Evolutionary conservation across 1,140 invertebrate species (phyloP), one percentile per base, ranked within the genome.

Genomic region (Lasaia peninsularis): DNA sequence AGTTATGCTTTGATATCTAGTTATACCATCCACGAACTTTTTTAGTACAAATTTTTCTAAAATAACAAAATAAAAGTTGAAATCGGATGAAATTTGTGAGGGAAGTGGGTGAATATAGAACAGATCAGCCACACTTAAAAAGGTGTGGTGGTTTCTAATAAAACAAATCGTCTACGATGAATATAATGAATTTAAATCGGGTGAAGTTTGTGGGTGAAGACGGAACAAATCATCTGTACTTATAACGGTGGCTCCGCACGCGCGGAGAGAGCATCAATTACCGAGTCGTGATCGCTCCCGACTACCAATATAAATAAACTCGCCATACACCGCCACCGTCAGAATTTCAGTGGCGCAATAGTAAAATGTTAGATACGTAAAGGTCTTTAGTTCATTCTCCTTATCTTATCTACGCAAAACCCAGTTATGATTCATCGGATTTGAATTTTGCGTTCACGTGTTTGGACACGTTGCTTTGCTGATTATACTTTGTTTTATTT

Each of bases 211-310:
- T 44, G 16, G 40, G 40, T 61, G 59, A 67, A 60, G 65, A 64
- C 65, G 56, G 62, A 64, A 67, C 60, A 64, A 70, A 70, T 67
- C 68, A 63, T 68, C 71, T 72, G 63, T 62, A 64, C 65, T 76
- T 78, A 81, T 81, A 77, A 81, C 78, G 80, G 67, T 63, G 66
- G 66, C 71, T 60, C 35, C 60, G 73, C 76, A 78, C 80, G 76
- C 78, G 81, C 80, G 57, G 9, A 44, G 37, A 73, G 70, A 75
- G 71, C 82, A 87, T 86, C 84, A 86, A 85, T 87, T 87, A 87
- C 75, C 60, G 55, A 70, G 61, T 86, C 84, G 84, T 86, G 84
- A 84, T 72, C 75, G 80, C 84, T 80, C 71, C 84, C 73, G 78
- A 75, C 78, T 66, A 73, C 61, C 74, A 71, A 78, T 83, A 85